Base-by-base conservation (phyloP, 2,888 invertebrate genomes). In the Dicycla oo region DNA sequence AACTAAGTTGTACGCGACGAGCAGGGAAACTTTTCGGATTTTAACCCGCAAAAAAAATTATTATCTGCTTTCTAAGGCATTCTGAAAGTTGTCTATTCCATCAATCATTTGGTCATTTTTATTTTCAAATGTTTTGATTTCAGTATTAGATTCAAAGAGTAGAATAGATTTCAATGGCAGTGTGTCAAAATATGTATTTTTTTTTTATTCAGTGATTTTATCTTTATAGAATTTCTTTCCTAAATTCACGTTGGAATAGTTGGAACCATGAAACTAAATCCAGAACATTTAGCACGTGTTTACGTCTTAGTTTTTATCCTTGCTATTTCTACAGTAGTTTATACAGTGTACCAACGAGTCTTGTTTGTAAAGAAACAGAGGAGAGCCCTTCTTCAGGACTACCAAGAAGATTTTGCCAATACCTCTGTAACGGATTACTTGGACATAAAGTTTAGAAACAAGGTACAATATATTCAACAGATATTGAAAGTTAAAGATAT, bases 401-500 rank as follows among this genome's bases (percentile, higher is more conserved):
- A 78, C n/a, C 56, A 73, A 51, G 88, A 89, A 30, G 63, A 69
- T 11, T 20, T n/a, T n/a, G 23, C 63, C 0, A 74, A 79, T 23
- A 18, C 13, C 10, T 70, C 56, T n/a, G 43, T 67, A 15, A 45
- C 49, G 10, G 58, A 69, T 49, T 64, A 72, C 23, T 10, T 81
- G 20, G 71, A 78, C 11, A 3, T 49, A 20, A 63, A 63, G 26
- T 72, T 73, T 30, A 80, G 51, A 38, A 66, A 57, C 3, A 78
- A 70, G 26, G 18, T 72, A 30, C 49, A 73, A 47, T 58, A 58
- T 13, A 75, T 82, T 7, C 51, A 62, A 18, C 49, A 79, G 4
- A 82, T 89, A 30, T 38, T 84, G 3, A 71, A 61, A 7, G 77
- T 88, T 15, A 90, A 89, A 73, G 64, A 81, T 15, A 57, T 60